These are phyloP conservation scores for Adelphocoris suturalis DNA, from an alignment of 2,888 invertebrate species.

Conservation along the genomic window DNA sequence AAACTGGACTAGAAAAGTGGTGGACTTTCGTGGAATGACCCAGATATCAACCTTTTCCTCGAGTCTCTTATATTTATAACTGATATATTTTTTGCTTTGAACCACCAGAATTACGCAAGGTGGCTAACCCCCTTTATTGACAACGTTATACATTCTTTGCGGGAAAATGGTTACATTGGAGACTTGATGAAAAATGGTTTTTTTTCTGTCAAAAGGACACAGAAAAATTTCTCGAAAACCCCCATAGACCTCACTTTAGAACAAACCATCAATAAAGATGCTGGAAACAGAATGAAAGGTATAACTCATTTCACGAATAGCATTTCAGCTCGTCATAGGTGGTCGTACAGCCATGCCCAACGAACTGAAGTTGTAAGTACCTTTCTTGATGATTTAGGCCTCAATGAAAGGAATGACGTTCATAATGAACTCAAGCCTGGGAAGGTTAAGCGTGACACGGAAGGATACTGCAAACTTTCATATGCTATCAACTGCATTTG, in stretches of 20 bases:
- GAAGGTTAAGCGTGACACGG: background rate
- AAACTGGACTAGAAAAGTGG: too few relatives aligned
- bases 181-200: slow-evolving; percentile 76
- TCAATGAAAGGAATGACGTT: background rate
- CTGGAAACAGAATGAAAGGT: slow-evolving; percentile 76
- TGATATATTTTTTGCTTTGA: slow-evolving; percentile 77
- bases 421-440: background rate
- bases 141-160: slow-evolving; percentile 77
- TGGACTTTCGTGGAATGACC: too few relatives aligned
- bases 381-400: background rate
- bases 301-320: slow-evolving; percentile 76
- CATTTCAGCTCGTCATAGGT: slow-evolving; percentile 76
- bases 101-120: slow-evolving; percentile 78
- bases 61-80: slow-evolving; percentile 76
- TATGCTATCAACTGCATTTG: background rate
- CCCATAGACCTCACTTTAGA: slow-evolving; percentile 77
- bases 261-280: slow-evolving; percentile 78
- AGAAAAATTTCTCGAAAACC: slow-evolving; percentile 77
- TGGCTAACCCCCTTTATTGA: slow-evolving; percentile 77
- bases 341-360: slow-evolving; percentile 75
- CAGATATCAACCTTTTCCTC: slow-evolving; percentile 76
- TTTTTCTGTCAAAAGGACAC: slow-evolving; percentile 77
- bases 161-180: slow-evolving; percentile 75
- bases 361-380: background rate
- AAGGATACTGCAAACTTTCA: background rate